Conservation (phyloP, 2,113 vertebrate species). For the Notarius quadriscutis region DNA sequence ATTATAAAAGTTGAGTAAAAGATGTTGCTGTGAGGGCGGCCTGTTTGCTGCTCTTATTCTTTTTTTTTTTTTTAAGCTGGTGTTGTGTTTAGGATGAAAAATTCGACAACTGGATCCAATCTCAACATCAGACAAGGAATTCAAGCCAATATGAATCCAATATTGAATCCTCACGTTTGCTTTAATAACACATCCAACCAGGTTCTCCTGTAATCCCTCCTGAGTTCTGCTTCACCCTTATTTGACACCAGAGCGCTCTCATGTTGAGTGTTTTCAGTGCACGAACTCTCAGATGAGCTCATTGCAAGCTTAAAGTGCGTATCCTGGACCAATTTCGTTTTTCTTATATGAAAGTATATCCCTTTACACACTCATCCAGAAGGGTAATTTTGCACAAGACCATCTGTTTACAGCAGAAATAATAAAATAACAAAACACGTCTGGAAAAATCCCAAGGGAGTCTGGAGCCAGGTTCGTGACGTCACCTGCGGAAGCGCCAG, state of each 20-base stretch:
- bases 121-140: background rate
- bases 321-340: too few relatives aligned
- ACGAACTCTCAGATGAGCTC: background rate
- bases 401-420: too few relatives aligned
- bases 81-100: background rate
- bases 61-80: too few relatives aligned
- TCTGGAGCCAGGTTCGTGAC: too few relatives aligned
- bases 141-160: background rate
- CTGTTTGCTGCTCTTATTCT: background rate
- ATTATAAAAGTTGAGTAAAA: background rate
- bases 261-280: conserved; percentile 9
- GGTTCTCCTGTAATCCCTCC: background rate
- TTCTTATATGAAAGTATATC: too few relatives aligned
- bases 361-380: too few relatives aligned
- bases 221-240: background rate
- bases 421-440: too few relatives aligned
- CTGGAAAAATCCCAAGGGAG: too few relatives aligned
- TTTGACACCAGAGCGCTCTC: background rate
- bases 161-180: background rate
- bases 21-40: background rate
- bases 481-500: too few relatives aligned
- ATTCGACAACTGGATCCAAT: background rate
- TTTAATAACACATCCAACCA: background rate
- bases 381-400: too few relatives aligned
- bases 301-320: background rate